phyloP scores from a whole-genome alignment of 2,888 invertebrate species.

The Parapristionchus giblindavisi region DNA sequence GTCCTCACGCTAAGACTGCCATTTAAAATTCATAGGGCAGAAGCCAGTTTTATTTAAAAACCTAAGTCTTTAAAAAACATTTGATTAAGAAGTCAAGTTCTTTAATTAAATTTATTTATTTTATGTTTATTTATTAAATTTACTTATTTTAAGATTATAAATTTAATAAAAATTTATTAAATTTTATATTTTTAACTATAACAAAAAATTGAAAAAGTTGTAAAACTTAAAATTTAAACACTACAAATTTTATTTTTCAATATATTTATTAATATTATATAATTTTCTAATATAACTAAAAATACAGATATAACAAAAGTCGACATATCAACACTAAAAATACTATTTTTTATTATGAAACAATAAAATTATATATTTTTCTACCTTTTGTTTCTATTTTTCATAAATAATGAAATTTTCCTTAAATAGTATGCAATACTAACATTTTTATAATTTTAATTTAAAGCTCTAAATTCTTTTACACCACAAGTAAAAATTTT shows the following conservation, averaged over 20 bases:
- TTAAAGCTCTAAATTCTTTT: conserved; percentile 52
- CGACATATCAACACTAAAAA: conserved; percentile 55
- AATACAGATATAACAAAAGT: conserved; percentile 55
- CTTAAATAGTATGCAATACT: conserved; percentile 73
- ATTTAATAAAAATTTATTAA: conserved; percentile 49
- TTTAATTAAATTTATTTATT: conserved; percentile 50
- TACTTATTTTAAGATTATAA: conserved; percentile 52
- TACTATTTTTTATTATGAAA: conserved; percentile 54
- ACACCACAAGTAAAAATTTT: conserved; percentile 56
- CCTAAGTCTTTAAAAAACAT: conserved; percentile 62
- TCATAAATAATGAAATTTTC: conserved; percentile 71
- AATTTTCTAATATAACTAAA: conserved; percentile 55
- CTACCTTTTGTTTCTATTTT: conserved; percentile 54
- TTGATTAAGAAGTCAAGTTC: conserved; percentile 69
- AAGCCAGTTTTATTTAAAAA: conserved; percentile 75
- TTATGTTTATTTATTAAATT: conserved; percentile 47
- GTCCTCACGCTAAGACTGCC: conserved; percentile 83
- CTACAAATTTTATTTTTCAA: conserved; percentile 53
- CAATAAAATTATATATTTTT: conserved; percentile 51
- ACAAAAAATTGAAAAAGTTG: conserved; percentile 48
- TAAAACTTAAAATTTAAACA: conserved; percentile 55
- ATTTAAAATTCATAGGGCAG: conserved; percentile 83
- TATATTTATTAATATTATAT: conserved; percentile 45
- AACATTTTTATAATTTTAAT: conserved; percentile 49
- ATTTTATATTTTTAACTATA: conserved; percentile 38